Conservation (phyloP, 2,797 vertebrate genomes). For the Psittacula echo region DNA sequence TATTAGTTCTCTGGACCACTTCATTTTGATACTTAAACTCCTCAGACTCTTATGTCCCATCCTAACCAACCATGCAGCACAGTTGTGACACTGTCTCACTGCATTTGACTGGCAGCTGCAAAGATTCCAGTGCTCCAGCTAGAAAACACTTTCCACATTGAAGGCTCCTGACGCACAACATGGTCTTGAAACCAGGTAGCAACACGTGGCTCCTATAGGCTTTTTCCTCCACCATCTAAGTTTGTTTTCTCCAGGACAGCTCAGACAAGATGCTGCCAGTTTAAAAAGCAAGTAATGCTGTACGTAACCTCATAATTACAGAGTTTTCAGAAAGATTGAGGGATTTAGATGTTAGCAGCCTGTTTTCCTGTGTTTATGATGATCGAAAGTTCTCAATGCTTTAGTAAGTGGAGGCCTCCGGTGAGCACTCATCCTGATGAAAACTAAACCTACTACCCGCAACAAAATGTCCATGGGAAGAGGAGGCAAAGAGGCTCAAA, state of each 20-base stretch:
- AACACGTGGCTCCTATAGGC: background rate
- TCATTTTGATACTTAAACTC: background rate
- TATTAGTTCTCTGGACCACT: background rate
- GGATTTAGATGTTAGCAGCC: background rate
- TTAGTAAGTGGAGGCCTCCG: background rate
- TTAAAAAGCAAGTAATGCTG: background rate
- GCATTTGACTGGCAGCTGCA: background rate
- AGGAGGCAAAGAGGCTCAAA: background rate
- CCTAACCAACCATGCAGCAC: fast-evolving
- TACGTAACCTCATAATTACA: background rate
- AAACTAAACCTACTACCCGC: background rate
- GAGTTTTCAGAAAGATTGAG: background rate
- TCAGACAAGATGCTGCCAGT: background rate
- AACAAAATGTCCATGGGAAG: background rate
- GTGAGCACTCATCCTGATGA: background rate
- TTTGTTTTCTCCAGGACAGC: background rate
- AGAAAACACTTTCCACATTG: fast-evolving
- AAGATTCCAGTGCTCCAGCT: background rate
- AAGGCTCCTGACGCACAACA: background rate
- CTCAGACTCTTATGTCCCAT: background rate
- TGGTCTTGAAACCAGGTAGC: background rate
- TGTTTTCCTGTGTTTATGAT: background rate
- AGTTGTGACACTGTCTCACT: fast-evolving
- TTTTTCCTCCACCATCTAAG: background rate
- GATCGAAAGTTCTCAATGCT: background rate